phyloP scores from a whole-genome alignment of 35 echinoderm and acorn worm species.

The Eucidaris tribuloides region DNA sequence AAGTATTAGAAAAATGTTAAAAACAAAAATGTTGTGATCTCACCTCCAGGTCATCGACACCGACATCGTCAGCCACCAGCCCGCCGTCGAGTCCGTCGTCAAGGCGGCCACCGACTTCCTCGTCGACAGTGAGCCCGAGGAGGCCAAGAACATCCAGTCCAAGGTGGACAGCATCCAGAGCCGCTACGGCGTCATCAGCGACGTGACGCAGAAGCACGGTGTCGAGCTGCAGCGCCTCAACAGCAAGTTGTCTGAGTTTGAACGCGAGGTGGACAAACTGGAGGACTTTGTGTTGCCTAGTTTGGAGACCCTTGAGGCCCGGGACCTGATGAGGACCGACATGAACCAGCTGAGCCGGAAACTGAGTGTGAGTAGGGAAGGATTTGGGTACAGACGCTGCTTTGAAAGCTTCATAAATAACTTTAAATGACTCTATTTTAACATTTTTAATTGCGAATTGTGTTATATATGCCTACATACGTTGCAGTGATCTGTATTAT shows the following conservation, averaged over 20 bases:
- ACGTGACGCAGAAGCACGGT: slow-evolving; percentile 51
- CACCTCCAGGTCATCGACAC: slow-evolving; percentile 65
- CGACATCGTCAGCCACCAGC: slow-evolving; percentile 86
- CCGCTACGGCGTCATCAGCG: slow-evolving; percentile 49
- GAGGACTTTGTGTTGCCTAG: slow-evolving; percentile 89
- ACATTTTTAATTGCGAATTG: too few species aligned
- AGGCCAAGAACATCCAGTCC: slow-evolving; percentile 47
- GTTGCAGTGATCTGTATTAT: too few species aligned
- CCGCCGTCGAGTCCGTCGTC: slow-evolving; percentile 73
- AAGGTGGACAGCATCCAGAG: slow-evolving; percentile 78
- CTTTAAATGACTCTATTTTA: too few species aligned
- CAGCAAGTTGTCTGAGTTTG: slow-evolving; percentile 79
- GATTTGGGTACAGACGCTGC: too few species aligned
- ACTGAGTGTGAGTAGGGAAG: slow-evolving; percentile 67
- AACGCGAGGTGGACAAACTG: slow-evolving; percentile 83
- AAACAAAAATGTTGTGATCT: background rate
- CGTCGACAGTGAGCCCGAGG: slow-evolving; percentile 62
- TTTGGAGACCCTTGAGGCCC: slow-evolving; percentile 69
- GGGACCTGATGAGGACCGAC: slow-evolving; percentile 76
- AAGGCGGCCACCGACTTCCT: slow-evolving; percentile 52
- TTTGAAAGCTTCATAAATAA: too few species aligned
- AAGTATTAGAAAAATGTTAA: background rate
- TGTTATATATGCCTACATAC: too few species aligned
- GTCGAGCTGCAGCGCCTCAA: slow-evolving; percentile 55
- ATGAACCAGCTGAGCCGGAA: slow-evolving; percentile 83